These are phyloP conservation scores for Lasioglossum zephyrum DNA, from an alignment of 2,888 invertebrate genomes.

Conservation along the genomic window DNA sequence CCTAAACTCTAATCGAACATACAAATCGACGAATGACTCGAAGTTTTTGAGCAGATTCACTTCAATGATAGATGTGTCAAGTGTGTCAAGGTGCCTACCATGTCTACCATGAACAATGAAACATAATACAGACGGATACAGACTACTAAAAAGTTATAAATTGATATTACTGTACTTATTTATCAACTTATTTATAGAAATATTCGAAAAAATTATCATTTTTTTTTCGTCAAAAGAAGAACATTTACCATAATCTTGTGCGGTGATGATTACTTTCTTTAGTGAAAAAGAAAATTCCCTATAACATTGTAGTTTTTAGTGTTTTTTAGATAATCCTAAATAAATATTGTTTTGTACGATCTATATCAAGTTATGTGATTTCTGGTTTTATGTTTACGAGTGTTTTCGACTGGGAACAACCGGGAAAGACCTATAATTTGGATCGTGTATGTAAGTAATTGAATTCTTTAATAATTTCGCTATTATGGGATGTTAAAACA, in stretches of 20 bases:
- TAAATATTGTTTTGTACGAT: not conserved
- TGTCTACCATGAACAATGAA: constrained; percentile 48
- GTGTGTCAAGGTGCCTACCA: constrained; percentile 48
- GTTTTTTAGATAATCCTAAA: not conserved
- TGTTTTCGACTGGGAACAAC: not conserved
- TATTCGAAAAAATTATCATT: not conserved
- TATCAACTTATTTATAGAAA: too few relatives aligned
- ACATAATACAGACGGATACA: not conserved
- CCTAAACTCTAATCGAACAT: constrained; percentile 44
- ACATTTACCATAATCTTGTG: not conserved
- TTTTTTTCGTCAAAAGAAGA: not conserved
- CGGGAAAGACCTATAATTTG: constrained; percentile 13
- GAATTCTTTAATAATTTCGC: not conserved
- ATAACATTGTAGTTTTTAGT: not conserved
- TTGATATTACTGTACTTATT: not conserved
- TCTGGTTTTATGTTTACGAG: not conserved
- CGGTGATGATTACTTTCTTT: not conserved
- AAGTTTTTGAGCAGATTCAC: constrained; percentile 71
- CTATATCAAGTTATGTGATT: not conserved
- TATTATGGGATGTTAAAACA: not conserved
- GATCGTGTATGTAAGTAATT: not conserved
- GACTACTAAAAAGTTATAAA: not conserved
- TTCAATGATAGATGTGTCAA: constrained; percentile 24
- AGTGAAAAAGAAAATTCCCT: constrained; percentile 24
- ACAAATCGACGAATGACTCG: constrained; percentile 77